A percentile compares a stretch with the other conserved stretches of the same genome.
Evolutionary conservation across 1,140 invertebrate species (phyloP).

Genomic region (Caenorhabditis inopinata): DNA sequence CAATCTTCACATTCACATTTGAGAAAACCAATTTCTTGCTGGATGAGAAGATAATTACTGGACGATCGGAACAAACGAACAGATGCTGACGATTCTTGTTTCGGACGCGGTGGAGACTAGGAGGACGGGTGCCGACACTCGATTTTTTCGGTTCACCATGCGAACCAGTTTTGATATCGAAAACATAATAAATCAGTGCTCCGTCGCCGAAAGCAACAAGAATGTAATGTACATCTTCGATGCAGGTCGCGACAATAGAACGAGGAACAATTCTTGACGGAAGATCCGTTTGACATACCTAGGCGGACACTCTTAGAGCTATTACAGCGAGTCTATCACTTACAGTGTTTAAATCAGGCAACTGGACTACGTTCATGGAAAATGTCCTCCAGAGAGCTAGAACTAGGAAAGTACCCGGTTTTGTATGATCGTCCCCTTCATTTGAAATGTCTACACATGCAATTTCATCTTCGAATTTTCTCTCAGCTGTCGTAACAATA

Average conservation of each 20-base stretch:
- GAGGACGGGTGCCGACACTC: conserved; percentile 93
- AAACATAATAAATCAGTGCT: conserved; percentile 89
- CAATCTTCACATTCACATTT: conserved; percentile 96
- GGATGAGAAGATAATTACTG: conserved; percentile 96
- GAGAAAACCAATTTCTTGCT: conserved; percentile 99
- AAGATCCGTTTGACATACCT: conserved; percentile 82
- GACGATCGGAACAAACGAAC: conserved; percentile 95
- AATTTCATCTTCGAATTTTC: conserved; percentile 82
- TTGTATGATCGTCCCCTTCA: conserved; percentile 71
- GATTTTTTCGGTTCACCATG: conserved; percentile 71
- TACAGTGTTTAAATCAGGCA: not conserved
- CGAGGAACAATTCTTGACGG: conserved; percentile 85
- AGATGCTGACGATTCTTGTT: conserved; percentile 84
- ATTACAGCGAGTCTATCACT: conserved; percentile 72
- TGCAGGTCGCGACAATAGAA: conserved; percentile 87
- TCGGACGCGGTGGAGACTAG: conserved; percentile 84
- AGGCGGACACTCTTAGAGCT: too few relatives aligned
- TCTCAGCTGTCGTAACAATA: not conserved
- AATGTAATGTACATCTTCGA: conserved; percentile 75
- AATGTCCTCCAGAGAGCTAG: not conserved
- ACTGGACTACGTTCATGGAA: not conserved
- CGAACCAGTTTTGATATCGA: conserved; percentile 53
- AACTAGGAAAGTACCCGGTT: not conserved
- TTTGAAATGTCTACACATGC: conserved; percentile 93
- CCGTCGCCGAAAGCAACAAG: conserved; percentile 86